Base-by-base conservation (phyloP, 1,140 invertebrate genomes). In the Cydia strobilella region DNA sequence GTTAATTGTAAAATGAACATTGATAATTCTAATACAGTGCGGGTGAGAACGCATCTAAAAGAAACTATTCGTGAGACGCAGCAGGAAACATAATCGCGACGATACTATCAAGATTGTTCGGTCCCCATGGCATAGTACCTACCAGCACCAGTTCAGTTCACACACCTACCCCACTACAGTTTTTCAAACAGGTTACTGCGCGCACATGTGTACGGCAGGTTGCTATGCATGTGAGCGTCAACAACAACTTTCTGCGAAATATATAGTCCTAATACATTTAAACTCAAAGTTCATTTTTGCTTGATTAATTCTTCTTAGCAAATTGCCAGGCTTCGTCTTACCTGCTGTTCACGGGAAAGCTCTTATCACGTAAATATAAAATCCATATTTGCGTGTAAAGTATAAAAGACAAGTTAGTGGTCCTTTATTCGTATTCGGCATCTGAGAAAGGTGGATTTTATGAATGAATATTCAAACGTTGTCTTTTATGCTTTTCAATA, bases 171-270 rank as follows among this genome's bases (percentile, higher is more conserved):
- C 79, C 80, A 79, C 79, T 77, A 77, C 73, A 75, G 65, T 81
- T 85, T 85, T 86, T 84, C 82, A 75, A 85, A 83, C 83, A 80
- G 80, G 83, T 83, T 81, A 59, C 25, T 76, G 74, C 59, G 65
- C 75, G 66, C 77, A 73, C 75, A 76, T 73, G 72, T 39, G 54
- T 23, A 25, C 78, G 80, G 78, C 84, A 85, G 81, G 83, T 85
- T 81, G 77, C 72, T 80, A 73, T 72, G 25, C 75, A 39, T 76
- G 77, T 81, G 76, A 73, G 83, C 76, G 80, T 81, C 54, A 20
- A 23, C 20, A 20, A 7, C 7, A 59, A 59, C 9, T 12, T 18
- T 59, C 54, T 59, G 54, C 54, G 54, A 23, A 23, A n/a, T n/a
- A 23, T 10, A 4, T 23, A 59, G 20, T n/a, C 10, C 7, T 20